Evolutionary conservation across 1,140 invertebrate genomes (phyloP).

Genomic region (Neodiprion lecontei): DNA sequence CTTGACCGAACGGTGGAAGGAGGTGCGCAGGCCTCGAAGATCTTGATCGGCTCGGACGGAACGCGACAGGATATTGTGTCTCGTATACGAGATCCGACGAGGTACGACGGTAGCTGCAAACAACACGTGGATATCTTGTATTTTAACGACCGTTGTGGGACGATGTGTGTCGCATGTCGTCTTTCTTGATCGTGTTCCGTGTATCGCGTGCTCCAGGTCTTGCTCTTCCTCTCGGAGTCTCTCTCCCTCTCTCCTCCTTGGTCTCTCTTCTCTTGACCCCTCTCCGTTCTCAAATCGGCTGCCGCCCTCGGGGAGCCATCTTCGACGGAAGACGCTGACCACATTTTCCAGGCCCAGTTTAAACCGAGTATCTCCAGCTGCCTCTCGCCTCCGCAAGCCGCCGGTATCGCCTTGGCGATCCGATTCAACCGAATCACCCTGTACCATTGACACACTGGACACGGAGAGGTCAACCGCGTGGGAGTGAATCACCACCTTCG

Average conservation of each 20-base stretch:
- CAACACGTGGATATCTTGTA: slow-evolving; percentile 31
- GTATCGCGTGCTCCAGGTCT: slow-evolving; percentile 19
- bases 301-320: slow-evolving; percentile 3
- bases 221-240: slow-evolving; percentile 21
- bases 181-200: slow-evolving; percentile 11
- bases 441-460: background rate
- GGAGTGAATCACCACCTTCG: background rate
- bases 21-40: too few relatives aligned
- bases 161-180: slow-evolving; percentile 34
- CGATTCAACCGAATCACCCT: background rate
- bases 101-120: slow-evolving; percentile 24
- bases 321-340: slow-evolving; percentile 26
- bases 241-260: background rate
- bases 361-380: background rate
- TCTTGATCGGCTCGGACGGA: background rate
- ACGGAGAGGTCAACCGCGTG: slow-evolving; percentile 1
- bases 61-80: slow-evolving; percentile 26
- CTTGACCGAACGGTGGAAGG: too few relatives aligned
- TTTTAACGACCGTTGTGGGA: slow-evolving; percentile 22
- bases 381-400: background rate
- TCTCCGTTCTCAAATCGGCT: background rate
- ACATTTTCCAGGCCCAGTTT: slow-evolving; percentile 21
- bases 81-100: slow-evolving; percentile 30
- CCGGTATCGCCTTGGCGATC: too few relatives aligned
- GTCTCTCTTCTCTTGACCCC: background rate